Evolutionary conservation across 2,888 invertebrate species (phyloP), one percentile per base, ranked within the genome.

Genomic region (Anagyrus pseudococci): DNA sequence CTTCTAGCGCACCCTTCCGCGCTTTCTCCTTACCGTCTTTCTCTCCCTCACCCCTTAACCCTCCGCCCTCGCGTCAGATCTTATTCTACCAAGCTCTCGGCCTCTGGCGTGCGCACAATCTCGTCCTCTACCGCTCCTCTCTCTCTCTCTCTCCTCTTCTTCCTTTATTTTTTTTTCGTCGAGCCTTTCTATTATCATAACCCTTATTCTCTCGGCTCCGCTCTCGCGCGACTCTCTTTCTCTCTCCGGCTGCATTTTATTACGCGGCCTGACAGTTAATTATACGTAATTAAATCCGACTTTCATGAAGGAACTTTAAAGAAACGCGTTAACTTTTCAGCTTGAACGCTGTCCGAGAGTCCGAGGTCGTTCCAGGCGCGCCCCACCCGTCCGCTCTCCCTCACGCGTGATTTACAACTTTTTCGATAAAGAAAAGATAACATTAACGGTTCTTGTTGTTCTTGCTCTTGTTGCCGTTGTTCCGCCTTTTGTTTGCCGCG

Each of bases 251-350:
- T 33, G 54, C 37, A 4, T 48, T 63, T 63, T 58, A 58, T 63
- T 54, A 49, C 37, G 29, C 44, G 50, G 44, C 53, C 37, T 54
- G 60, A 60, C 60, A 64, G 57, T 54, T 60, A 64, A 60, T 64
- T 60, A 60, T 52, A 47, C 43, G 44, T 64, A 60, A 64, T 64
- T 64, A 60, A 64, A 64, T 64, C 53, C 60, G 53, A 60, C 53
- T 48, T 41, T 44, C 19, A 20, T 48, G 41, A 53, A 40, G 41
- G 1, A 46, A 52, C 50, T 46, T 50, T 47, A 53, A 57, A 62
- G 53, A 50, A 55, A 48, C 44, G 33, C 47, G 53, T 52, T 47
- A 37, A 48, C 26, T 37, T 53, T 26, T 13, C 15, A 33, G 10
- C 48, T n/a, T n/a, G 29, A 4, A n/a, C 26, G 26, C 13, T 13